phyloP scores from a whole-genome alignment of 2,797 vertebrate genomes.

The Hylomyscus alleni region DNA sequence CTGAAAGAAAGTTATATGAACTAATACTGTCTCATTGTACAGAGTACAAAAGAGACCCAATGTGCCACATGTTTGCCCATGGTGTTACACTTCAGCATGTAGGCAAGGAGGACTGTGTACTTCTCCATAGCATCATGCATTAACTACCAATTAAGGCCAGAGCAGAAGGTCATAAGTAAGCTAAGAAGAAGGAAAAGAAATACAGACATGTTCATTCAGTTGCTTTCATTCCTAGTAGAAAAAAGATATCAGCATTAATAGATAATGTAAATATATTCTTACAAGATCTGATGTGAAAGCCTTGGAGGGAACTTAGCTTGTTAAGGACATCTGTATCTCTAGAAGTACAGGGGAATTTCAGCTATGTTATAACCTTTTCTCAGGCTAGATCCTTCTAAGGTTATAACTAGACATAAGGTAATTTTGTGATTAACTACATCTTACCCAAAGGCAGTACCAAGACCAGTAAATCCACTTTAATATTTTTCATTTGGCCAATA shows the following conservation, averaged over 20 bases:
- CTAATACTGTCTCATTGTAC: not conserved
- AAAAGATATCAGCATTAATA: not conserved
- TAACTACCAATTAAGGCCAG: not conserved
- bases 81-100: not conserved
- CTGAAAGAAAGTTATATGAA: not conserved
- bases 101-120: not conserved
- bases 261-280: not conserved
- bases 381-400: not conserved
- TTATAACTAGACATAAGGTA: not conserved
- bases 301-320: not conserved
- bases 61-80: not conserved
- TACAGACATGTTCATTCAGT: not conserved
- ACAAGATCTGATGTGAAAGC: not conserved
- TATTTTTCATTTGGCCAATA: conserved; percentile 18
- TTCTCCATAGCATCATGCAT: not conserved
- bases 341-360: not conserved
- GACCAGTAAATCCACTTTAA: conserved; percentile 2
- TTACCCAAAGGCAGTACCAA: conserved; percentile 57
- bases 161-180: not conserved
- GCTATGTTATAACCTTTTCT: not conserved
- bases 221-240: not conserved
- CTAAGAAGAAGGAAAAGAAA: not conserved
- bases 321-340: not conserved
- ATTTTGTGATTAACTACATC: not conserved
- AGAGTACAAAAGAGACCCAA: not conserved